These are phyloP conservation scores for Mycalesis mineus DNA, from an alignment of 2,888 invertebrate genomes.

Conservation along the genomic window DNA sequence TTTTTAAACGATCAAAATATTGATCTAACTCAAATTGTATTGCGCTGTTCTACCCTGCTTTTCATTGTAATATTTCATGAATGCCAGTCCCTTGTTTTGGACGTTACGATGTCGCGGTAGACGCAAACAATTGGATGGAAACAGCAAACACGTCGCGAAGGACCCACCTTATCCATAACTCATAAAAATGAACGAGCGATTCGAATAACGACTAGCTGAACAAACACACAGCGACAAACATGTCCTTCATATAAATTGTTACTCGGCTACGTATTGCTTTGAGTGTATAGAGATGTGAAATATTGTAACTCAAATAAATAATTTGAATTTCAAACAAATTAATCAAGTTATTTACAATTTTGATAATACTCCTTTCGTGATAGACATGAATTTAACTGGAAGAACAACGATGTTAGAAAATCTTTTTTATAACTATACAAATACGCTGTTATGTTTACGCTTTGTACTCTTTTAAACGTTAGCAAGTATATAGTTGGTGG, in stretches of 20 bases:
- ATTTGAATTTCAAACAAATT: no score
- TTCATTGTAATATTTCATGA: slow-evolving; percentile 7
- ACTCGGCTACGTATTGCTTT: slow-evolving; percentile 19
- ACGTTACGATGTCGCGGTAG: slow-evolving; percentile 29
- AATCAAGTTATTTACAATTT: no score
- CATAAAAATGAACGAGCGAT: slow-evolving; percentile 68
- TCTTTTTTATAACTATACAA: no score
- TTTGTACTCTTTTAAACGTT: no score
- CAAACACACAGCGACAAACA: slow-evolving; percentile 58
- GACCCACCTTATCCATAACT: slow-evolving; percentile 69
- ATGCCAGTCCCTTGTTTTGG: slow-evolving; percentile 12
- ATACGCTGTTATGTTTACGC: no score
- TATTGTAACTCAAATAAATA: no score
- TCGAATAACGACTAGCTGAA: slow-evolving; percentile 53
- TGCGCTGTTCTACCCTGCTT: neutral
- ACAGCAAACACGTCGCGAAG: slow-evolving; percentile 51
- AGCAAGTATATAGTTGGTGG: no score
- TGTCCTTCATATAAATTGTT: slow-evolving; percentile 34
- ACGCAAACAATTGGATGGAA: slow-evolving; percentile 52
- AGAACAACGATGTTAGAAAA: no score
- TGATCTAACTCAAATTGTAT: neutral
- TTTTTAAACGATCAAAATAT: neutral
- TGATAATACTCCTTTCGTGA: no score
- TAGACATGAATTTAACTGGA: no score
- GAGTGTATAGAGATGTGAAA: slow-evolving; percentile 1